Evolutionary conservation across 2,888 invertebrate species (phyloP).

Genomic region (Netelia melanura): DNA sequence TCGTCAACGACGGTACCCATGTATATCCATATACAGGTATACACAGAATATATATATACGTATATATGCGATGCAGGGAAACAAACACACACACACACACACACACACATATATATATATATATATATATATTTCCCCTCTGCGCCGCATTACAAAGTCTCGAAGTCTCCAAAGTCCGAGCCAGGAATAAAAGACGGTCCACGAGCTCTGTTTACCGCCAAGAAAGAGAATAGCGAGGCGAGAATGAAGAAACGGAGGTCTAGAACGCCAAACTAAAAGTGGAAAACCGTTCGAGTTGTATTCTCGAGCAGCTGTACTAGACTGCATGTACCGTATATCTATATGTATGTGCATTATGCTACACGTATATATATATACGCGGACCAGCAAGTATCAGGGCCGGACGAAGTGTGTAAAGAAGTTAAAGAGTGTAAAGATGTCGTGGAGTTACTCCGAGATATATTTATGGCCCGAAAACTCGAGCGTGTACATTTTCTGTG

Average conservation of each 20-base stretch:
- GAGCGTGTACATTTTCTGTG: constrained; percentile 12
- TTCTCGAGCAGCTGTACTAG: no score
- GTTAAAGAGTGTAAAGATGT: constrained; percentile 74
- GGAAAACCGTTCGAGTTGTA: constrained; percentile 8
- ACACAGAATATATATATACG: background rate
- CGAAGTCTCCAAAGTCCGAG: constrained; percentile 56
- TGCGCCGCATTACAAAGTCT: constrained; percentile 21
- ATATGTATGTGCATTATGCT: background rate
- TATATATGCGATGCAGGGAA: no score
- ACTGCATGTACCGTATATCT: constrained; percentile 17
- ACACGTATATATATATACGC: background rate
- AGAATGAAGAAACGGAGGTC: background rate
- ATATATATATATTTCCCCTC: background rate
- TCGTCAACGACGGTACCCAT: constrained; percentile 21
- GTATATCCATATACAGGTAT: background rate
- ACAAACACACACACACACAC: no score
- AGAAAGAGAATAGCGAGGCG: background rate
- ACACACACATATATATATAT: background rate
- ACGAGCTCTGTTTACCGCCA: background rate
- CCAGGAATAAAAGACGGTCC: constrained; percentile 6
- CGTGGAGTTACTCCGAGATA: constrained; percentile 71
- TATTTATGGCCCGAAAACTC: constrained; percentile 76
- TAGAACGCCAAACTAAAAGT: constrained; percentile 6
- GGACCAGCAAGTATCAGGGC: constrained; percentile 9
- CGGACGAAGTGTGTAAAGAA: constrained; percentile 65